Evolutionary conservation across 2,888 invertebrate species (phyloP), one percentile per base, ranked within the genome.

Genomic region (Netelia inedita): DNA sequence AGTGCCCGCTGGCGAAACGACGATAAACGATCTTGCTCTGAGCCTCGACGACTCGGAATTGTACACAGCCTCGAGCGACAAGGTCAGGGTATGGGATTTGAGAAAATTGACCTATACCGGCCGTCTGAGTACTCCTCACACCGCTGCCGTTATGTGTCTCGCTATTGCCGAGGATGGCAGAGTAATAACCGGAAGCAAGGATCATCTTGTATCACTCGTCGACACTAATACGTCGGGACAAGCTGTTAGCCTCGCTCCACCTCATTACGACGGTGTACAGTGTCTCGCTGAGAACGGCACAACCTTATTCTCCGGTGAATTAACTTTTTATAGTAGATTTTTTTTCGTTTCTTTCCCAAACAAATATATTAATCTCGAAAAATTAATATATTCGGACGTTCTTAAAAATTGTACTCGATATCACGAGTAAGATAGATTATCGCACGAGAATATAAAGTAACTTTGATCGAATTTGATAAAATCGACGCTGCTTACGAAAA

Each of bases 221-320:
- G 94, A 91, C 87, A 92, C 94, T 91, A 89, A 92, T 92, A 80
- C 94, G 93, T 94, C 94, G 93, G 91, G 95, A 91, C 83, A 93
- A 83, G 91, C 93, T 1, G 94, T 95, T n/a, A 95, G 95, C 88
- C 94, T 95, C 71, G 94, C 97, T 89, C 98, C 98, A 14, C 98
- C 98, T 6, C 98, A 98, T 94, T 98, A 98, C 93, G 98, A 98
- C 93, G 98, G 98, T 35, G 97, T 98, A 75, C 97, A 98, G 92
- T 96, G 97, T 61, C 94, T 98, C 68, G 96, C 96, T 46, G 94
- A 97, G 73, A 94, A 94, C 83, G 96, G 95, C 46, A 94, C 95
- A 87, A 95, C 95, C 16, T 94, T 98, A 21, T 98, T 97, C 95
- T 97, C 97, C 90, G 98, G 93, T 92, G 72, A 84, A 82, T 55